Evolutionary conservation across 2,797 vertebrate genomes (phyloP), one percentile per base, ranked within the genome.

Genomic region (Tenualosa ilisha): DNA sequence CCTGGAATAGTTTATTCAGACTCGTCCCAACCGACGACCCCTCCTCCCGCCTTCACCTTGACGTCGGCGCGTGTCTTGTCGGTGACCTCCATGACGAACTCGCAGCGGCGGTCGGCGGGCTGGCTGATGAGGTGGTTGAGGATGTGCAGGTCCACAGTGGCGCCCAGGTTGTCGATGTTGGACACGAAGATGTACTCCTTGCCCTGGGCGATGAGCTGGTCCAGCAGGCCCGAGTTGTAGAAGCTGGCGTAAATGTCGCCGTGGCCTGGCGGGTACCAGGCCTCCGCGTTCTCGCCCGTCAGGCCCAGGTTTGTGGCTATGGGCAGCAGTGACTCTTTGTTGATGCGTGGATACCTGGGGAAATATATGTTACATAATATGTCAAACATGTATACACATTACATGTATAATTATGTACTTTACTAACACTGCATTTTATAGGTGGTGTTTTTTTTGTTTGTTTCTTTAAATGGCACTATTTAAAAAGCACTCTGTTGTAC

Each of bases 131-230:
- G 95, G 87, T 97, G 96, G 89, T 97, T 96, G 87, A 97, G 96
- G 91, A 97, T 97, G 91, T 96, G 95, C 89, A 97, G 95, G 93
- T 97, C 97, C 82, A 97, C 97, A 0, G 96, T 97, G 89, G 97
- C 97, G 22, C 97, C 97, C 92, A 97, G 94, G 89, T 97, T 97
- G 91, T 97, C 97, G 88, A 97, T 97, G 91, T 97, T 97, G 87
- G 97, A 97, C 89, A 97, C 96, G 91, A 97, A 97, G 92, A 97
- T 97, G 88, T 97, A 97, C 85, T 97, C 97, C 90, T 97, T 97
- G 84, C 96, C 96, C 87, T 97, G 94, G 56, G 85, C 91, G 0
- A 97, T 94, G 3, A 97, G 93, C 87, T 92, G 95, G 85, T 97
- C 94, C 49, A 97, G 94, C 91, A 97, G 94, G 85, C 97, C 97